phyloP scores from a whole-genome alignment of 2,113 vertebrate species.

The Glareola pratincola region DNA sequence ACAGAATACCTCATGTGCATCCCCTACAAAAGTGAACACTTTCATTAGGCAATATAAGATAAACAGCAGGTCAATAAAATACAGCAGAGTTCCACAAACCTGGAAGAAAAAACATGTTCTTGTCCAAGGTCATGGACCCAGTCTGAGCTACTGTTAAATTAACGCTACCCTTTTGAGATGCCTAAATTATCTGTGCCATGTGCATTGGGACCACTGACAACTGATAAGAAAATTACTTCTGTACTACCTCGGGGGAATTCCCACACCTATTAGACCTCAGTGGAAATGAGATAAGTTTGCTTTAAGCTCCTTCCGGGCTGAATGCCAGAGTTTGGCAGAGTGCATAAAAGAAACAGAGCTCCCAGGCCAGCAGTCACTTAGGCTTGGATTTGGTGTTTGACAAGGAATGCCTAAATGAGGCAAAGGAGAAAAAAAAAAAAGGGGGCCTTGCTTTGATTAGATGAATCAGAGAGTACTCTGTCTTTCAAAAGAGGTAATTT shows the following conservation, averaged over 20 bases:
- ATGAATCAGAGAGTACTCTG: not conserved
- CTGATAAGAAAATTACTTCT: conserved; percentile 65
- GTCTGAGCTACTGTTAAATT: conserved; percentile 9
- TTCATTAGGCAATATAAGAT: not conserved
- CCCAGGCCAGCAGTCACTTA: conserved; percentile 40
- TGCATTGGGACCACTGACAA: conserved; percentile 37
- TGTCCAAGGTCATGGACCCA: conserved; percentile 20
- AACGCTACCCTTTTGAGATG: not conserved
- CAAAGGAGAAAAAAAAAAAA: not conserved
- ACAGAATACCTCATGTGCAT: not conserved
- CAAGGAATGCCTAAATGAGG: conserved; percentile 16
- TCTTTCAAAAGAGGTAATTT: conserved; percentile 11
- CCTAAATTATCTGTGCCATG: conserved; percentile 26
- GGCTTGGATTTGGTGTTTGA: conserved; percentile 32
- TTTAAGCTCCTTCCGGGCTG: conserved; percentile 54
- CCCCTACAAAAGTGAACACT: not conserved
- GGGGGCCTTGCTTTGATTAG: not conserved
- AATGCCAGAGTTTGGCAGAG: conserved; percentile 49
- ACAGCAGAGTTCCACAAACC: not conserved
- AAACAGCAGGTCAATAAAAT: not conserved
- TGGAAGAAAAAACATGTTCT: not conserved
- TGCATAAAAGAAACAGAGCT: conserved; percentile 26
- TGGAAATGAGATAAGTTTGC: conserved; percentile 52
- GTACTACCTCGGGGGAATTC: conserved; percentile 16
- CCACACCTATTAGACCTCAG: conserved; percentile 40